Evolutionary conservation across 2,113 vertebrate species (phyloP).

Genomic region (Tapirus terrestris): DNA sequence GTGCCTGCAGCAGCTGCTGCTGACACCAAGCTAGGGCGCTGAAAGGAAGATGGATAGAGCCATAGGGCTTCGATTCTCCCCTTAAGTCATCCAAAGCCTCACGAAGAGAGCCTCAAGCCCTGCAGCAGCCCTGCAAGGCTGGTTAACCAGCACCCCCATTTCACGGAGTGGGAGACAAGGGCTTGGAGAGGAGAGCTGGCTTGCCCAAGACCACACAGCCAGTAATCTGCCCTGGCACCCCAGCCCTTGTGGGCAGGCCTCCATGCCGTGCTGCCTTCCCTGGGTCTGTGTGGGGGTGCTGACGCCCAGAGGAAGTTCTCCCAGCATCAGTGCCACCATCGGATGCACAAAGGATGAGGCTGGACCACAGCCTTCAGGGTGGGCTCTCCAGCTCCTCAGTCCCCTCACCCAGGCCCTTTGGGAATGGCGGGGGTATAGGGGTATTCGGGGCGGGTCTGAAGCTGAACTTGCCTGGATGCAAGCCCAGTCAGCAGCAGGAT

Average conservation of each 20-base stretch:
- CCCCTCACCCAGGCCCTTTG: background rate
- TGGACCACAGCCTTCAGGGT: background rate
- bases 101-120: fast-evolving
- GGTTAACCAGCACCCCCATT: background rate
- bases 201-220: background rate
- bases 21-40: background rate
- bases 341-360: background rate
- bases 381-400: background rate
- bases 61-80: background rate
- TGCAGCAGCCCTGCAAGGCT: fast-evolving
- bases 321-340: background rate
- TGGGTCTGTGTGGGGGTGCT: background rate
- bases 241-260: background rate
- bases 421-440: background rate
- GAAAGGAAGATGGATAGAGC: background rate
- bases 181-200: background rate
- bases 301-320: background rate
- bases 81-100: background rate
- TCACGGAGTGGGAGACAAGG: background rate
- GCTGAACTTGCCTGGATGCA: background rate
- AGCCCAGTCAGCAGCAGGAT: background rate
- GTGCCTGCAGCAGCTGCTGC: background rate
- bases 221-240: background rate
- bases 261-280: background rate
- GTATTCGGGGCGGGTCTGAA: background rate